phyloP scores from a whole-genome alignment of 2,113 vertebrate species.

The Hemichromis elongatus region DNA sequence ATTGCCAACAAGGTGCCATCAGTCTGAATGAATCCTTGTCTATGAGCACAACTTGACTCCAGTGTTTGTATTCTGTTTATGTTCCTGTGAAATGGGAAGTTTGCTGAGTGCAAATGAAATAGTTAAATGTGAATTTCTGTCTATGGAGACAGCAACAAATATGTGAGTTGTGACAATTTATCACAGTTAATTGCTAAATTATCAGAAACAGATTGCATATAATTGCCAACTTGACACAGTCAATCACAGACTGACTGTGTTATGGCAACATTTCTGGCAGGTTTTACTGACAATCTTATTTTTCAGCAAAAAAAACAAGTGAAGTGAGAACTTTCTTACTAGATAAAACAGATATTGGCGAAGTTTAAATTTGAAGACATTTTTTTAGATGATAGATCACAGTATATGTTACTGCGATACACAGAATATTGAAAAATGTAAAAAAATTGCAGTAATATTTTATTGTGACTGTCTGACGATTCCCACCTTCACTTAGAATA shows the following conservation, averaged over 20 bases:
- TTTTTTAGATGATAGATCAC: neutral
- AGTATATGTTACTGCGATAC: accelerated
- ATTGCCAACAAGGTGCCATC: neutral
- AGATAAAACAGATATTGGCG: neutral
- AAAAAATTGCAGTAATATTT: neutral
- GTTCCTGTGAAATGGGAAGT: neutral
- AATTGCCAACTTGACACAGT: neutral
- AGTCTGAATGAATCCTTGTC: neutral
- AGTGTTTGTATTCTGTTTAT: neutral
- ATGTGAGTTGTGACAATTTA: neutral
- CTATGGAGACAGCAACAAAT: neutral
- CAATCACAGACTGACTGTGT: neutral
- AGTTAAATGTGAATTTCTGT: neutral
- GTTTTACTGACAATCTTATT: neutral
- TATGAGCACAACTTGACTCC: neutral
- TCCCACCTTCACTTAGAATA: neutral
- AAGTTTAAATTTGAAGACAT: neutral
- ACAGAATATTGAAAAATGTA: neutral
- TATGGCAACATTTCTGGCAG: neutral
- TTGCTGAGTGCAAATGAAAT: neutral
- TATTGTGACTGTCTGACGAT: neutral
- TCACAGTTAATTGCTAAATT: neutral
- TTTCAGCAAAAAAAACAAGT: neutral
- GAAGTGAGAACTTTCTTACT: neutral
- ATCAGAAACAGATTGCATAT: neutral